Evolutionary conservation across 2,113 vertebrate genomes (phyloP).

Genomic region (Cathartes aura): DNA sequence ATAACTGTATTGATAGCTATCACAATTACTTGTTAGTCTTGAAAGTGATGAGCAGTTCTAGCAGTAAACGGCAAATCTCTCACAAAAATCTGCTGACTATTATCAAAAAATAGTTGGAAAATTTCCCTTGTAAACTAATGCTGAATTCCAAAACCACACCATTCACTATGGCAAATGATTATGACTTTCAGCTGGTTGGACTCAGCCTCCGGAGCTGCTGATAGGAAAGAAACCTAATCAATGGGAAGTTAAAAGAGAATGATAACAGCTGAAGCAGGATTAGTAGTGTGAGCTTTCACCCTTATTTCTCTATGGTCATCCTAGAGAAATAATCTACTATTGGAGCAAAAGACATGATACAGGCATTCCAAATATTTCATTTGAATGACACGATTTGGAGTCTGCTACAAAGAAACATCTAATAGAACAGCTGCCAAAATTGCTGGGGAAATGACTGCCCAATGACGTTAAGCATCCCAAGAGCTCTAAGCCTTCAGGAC

Average conservation of each 20-base stretch:
- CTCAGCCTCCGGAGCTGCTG: not conserved
- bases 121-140: not conserved
- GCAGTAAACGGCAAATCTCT: not conserved
- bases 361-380: not conserved
- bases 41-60: not conserved
- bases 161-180: not conserved
- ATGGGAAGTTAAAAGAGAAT: not conserved
- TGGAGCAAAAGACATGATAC: not conserved
- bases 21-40: not conserved
- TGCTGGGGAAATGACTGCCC: not conserved
- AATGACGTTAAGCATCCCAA: not conserved
- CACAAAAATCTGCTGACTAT: not conserved
- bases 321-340: not conserved
- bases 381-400: not conserved
- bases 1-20: not conserved
- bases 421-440: not conserved
- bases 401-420: not conserved
- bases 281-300: not conserved
- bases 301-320: not conserved
- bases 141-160: not conserved
- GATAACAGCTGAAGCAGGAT: not conserved
- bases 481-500: not conserved
- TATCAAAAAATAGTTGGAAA: not conserved
- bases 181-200: not conserved
- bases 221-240: conserved; percentile 19